Conservation (phyloP, 2,113 vertebrate genomes). For the Protobothrops flavoviridis region DNA sequence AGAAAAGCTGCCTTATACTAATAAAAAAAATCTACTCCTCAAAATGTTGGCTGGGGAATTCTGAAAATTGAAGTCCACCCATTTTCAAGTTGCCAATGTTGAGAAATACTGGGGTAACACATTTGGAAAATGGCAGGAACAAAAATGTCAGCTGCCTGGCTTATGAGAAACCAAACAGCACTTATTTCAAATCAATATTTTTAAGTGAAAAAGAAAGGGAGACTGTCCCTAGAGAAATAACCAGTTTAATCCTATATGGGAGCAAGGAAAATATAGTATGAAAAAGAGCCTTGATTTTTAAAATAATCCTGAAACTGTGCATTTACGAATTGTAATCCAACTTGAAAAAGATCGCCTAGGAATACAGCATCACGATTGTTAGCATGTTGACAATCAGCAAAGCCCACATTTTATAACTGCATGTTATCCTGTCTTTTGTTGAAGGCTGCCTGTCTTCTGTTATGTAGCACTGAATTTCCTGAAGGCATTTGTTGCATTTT, state of each 20-base stretch:
- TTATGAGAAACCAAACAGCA: background rate
- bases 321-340: slow-evolving; percentile 26
- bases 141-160: background rate
- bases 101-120: background rate
- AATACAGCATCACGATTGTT: background rate
- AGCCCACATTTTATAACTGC: slow-evolving; percentile 30
- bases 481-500: slow-evolving; percentile 60
- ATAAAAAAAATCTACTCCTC: background rate
- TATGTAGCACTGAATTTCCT: slow-evolving; percentile 56
- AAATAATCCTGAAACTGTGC: slow-evolving; percentile 16
- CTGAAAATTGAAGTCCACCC: background rate
- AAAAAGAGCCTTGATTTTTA: slow-evolving; percentile 18
- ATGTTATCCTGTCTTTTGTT: slow-evolving; percentile 34
- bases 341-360: slow-evolving; percentile 13
- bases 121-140: background rate
- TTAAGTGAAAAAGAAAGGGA: slow-evolving; percentile 30
- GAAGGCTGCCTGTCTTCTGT: slow-evolving; percentile 13
- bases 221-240: slow-evolving; percentile 16
- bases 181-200: slow-evolving; percentile 16
- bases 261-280: background rate
- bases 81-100: background rate
- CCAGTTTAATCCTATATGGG: slow-evolving; percentile 24
- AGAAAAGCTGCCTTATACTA: background rate
- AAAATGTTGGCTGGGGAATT: background rate
- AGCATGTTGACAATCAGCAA: slow-evolving; percentile 28